Evolutionary conservation across 2,888 invertebrate genomes (phyloP).

Genomic region (Julus scanicus): DNA sequence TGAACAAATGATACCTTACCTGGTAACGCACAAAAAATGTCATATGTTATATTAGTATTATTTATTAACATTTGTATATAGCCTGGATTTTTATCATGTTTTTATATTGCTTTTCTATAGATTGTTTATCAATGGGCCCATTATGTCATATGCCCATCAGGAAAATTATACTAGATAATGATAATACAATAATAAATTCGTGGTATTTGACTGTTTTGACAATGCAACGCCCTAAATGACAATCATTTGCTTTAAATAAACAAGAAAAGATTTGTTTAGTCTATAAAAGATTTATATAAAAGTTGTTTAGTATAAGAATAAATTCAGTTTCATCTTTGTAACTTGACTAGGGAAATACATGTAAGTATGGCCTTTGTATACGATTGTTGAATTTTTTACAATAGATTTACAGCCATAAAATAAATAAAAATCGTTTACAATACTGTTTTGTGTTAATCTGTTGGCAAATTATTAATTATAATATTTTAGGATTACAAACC

Average conservation of each 20-base stretch:
- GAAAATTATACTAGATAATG: neutral
- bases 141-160: neutral
- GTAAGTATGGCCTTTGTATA: neutral
- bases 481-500: neutral
- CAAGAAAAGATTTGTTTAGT: neutral
- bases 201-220: neutral
- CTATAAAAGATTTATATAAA: neutral
- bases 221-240: neutral
- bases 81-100: slow-evolving; percentile 24
- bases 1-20: too few relatives aligned
- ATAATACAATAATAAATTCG: neutral
- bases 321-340: neutral
- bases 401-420: too few relatives aligned
- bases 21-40: too few relatives aligned
- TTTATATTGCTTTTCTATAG: slow-evolving; percentile 6
- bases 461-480: too few relatives aligned
- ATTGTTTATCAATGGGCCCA: neutral
- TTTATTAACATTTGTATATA: neutral
- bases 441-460: too few relatives aligned
- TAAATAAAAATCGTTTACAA: too few relatives aligned
- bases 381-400: too few relatives aligned
- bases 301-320: neutral
- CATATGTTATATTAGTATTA: neutral
- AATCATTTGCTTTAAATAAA: neutral
- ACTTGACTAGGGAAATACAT: neutral